Evolutionary conservation across 2,113 vertebrate genomes (phyloP), one percentile per base, ranked within the genome.

Genomic region (Enhydra lutris): DNA sequence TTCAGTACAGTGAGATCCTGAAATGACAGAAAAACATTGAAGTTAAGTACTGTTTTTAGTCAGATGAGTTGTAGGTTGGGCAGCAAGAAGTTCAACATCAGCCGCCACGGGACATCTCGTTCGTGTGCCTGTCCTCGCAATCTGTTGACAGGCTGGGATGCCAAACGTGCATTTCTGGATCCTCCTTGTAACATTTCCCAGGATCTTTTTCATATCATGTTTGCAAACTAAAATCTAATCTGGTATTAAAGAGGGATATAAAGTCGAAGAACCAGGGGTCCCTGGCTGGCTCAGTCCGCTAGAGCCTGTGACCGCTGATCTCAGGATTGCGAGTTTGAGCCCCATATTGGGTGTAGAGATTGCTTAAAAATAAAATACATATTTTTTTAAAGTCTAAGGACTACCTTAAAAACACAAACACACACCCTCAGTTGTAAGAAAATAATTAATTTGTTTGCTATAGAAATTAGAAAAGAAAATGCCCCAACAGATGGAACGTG

Each of bases 1-100:
- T 85, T 24, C 4, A 7, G n/a, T 63, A 92, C 63, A 71, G 34
- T 26, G 39, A 89, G 31, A 90, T 92, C 91, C 80, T 91, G 61
- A 97, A 96, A 96, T 90, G 85, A 97, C 94, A 84, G 39, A 47
- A 88, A 89, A 95, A 63, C 47, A 78, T 1, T 17, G 12, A 12
- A 50, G 57, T 69, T 31, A 71, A 71, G 84, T 95, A 52, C 4
- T 71, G 52, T 71, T 96, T 93, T 96, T 29, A 92, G 36, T 94
- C 76, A 94, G 74, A 24, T 17, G 4, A 42, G 55, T 14, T 89
- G 39, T 21, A 14, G 86, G 31, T 23, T 12, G 26, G 13, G 26
- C 74, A 5, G 39, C 39, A 20, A 17, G 31, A 57, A 69, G 42
- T 36, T 73, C 15, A n/a, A 57, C 9, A 3, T 1, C 29, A 26